A percentile compares a stretch with the other conserved stretches of the same genome.
phyloP scores from a whole-genome alignment of 2,113 vertebrate genomes.

The Neodontobutis hainanensis region DNA sequence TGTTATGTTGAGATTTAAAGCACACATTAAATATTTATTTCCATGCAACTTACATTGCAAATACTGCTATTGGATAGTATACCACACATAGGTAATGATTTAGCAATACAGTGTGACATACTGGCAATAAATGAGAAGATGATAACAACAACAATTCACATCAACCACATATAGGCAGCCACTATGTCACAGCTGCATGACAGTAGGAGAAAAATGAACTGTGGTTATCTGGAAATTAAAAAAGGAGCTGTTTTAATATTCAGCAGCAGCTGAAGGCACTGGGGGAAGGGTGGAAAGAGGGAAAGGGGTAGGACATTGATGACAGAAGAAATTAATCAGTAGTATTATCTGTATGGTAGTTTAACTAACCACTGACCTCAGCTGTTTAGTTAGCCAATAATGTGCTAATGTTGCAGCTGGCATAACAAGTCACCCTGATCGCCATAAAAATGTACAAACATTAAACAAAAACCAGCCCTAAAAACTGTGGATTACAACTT shows the following conservation, averaged over 20 bases:
- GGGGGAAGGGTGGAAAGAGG: conserved; percentile 48
- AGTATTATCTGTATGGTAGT: conserved; percentile 69
- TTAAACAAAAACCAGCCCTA: neutral
- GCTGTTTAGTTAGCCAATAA: conserved; percentile 70
- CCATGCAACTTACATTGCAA: conserved; percentile 60
- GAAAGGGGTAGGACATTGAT: conserved; percentile 52
- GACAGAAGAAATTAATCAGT: conserved; percentile 80
- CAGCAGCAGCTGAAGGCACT: conserved; percentile 57
- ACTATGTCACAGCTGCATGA: conserved; percentile 48
- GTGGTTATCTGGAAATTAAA: conserved; percentile 76
- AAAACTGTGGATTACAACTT: neutral
- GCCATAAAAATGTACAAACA: neutral
- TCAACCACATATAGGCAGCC: conserved; percentile 52
- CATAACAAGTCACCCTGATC: conserved; percentile 61
- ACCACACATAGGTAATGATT: conserved; percentile 57
- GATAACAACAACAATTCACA: conserved; percentile 63
- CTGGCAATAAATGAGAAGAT: conserved; percentile 60
- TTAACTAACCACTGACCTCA: conserved; percentile 72
- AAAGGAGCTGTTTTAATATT: conserved; percentile 75
- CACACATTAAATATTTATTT: conserved; percentile 6
- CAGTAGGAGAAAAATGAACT: conserved; percentile 68
- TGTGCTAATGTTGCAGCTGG: conserved; percentile 47
- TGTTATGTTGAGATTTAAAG: conserved; percentile 80
- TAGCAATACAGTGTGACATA: conserved; percentile 53
- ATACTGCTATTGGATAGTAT: conserved; percentile 54